A percentile compares a stretch with the other conserved stretches of the same genome.
These are phyloP conservation scores for Prinia subflava DNA, from an alignment of 2,113 vertebrate species.

Conservation along the genomic window DNA sequence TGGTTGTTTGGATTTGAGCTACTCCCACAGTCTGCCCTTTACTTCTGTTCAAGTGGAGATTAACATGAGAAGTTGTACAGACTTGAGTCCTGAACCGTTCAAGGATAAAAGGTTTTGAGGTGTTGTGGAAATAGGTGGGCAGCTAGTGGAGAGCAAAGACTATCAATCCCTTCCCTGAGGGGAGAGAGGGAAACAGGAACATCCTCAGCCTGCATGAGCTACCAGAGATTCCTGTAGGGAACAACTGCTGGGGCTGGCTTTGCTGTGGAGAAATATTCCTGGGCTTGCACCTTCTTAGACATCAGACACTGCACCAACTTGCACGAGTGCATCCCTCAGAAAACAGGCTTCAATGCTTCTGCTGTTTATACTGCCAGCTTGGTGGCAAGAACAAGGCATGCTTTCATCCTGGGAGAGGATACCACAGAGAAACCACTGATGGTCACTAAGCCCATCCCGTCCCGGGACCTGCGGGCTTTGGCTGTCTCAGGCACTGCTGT, in stretches of 20 bases:
- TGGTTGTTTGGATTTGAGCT: background rate
- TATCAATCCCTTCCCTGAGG: background rate
- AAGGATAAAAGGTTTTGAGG: background rate
- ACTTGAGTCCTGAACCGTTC: background rate
- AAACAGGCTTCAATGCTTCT: background rate
- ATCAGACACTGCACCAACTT: background rate
- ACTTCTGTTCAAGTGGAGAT: background rate
- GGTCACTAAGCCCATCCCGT: background rate
- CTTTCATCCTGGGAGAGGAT: background rate
- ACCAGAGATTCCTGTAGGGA: background rate
- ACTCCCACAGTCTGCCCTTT: background rate
- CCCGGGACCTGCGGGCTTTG: rapidly evolving
- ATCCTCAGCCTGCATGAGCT: background rate
- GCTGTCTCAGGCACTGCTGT: background rate
- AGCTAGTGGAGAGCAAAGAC: background rate
- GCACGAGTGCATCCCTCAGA: background rate
- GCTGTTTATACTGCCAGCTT: background rate
- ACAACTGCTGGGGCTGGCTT: background rate
- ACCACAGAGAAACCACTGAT: background rate
- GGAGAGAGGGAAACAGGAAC: background rate
- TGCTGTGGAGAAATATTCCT: background rate
- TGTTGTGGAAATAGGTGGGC: background rate
- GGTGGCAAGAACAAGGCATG: background rate
- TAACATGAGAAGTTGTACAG: background rate
- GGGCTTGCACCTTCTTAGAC: background rate